Base-by-base conservation (phyloP, 2,113 vertebrate genomes). In the Shinisaurus crocodilurus region DNA sequence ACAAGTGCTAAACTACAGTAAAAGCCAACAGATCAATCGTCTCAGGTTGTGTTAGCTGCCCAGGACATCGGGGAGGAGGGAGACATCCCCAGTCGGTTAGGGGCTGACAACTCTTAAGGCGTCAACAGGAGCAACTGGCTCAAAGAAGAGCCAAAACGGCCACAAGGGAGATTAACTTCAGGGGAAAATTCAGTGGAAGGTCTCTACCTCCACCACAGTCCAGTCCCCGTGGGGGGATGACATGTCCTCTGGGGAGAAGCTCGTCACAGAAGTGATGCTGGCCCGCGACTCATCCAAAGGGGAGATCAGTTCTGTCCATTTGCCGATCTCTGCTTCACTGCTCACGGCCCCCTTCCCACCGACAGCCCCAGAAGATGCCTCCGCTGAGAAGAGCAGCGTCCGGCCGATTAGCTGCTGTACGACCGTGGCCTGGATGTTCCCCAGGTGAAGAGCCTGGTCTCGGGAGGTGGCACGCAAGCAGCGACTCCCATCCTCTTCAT, bases 171-270 rank as follows among this genome's bases (percentile, higher is more conserved):
- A n/a, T 88, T 65, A 76, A 40, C 48, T 70, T 57, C 45, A 1
- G 34, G 43, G 54, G 74, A 75, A 15, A 69, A 69, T 50, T 98
- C 95, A 99, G 95, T 99, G 98, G 91, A 99, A 98, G 1, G 98
- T 98, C 94, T 99, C 98, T 94, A 99, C 96, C 94, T 99, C 98
- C 74, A 99, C 98, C 65, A 99, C 98, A 0, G 98, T 99, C 98
- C 98, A 99, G 93, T 99, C 98, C 1, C 98, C 98, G 93, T 98
- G 98, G 0, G 98, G 96, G 34, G 98, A 97, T 82, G 98, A 98
- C 3, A 97, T 96, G 10, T 98, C 96, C 90, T 99, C 98, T 0
- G 98, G 98, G 86, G 98, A 98, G 96, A 98, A 99, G 92, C 98
- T 99, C 76, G 98, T 98, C 54, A 98, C 98, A 0, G 98, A 98